Percentiles rank a stretch among this genome's conserved stretches.
Conservation (phyloP, 2,888 invertebrate species). For the Nysson spinosus region DNA sequence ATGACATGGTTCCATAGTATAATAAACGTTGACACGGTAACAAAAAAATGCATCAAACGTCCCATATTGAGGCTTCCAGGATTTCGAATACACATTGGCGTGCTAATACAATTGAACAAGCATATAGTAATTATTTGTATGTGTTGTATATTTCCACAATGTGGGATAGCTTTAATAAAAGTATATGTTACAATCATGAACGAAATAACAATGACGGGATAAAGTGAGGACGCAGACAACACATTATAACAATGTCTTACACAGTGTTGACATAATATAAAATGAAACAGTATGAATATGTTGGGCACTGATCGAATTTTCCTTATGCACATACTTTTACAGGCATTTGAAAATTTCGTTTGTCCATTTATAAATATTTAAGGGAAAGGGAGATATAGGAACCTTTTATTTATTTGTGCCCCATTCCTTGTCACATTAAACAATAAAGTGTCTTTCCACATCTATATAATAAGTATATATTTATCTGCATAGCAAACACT, state of each 20-base stretch:
- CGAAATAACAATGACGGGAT: constrained; percentile 28
- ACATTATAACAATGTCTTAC: constrained; percentile 16
- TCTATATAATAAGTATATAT: constrained; percentile 53
- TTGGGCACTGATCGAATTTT: constrained; percentile 6
- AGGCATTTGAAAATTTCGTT: constrained; percentile 17
- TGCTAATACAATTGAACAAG: constrained; percentile 3
- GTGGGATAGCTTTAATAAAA: constrained; percentile 47
- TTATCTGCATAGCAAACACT: constrained; percentile 25
- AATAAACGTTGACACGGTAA: constrained; percentile 48
- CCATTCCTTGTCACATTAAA: constrained; percentile 36
- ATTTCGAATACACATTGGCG: too few species aligned
- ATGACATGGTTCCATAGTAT: constrained; percentile 41
- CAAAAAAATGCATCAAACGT: background rate
- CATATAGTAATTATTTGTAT: constrained; percentile 12
- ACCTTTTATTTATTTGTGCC: constrained; percentile 39
- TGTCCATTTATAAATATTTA: constrained; percentile 21
- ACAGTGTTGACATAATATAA: constrained; percentile 27
- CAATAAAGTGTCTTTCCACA: constrained; percentile 48
- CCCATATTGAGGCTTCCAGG: too few species aligned
- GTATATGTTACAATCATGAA: constrained; percentile 35
- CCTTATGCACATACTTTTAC: constrained; percentile 6
- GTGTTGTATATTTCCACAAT: constrained; percentile 43
- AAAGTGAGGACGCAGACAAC: constrained; percentile 31
- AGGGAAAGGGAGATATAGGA: constrained; percentile 31
- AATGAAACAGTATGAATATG: constrained; percentile 18